Base-by-base conservation (phyloP, 2,797 vertebrate species). In the Anabas testudineus region DNA sequence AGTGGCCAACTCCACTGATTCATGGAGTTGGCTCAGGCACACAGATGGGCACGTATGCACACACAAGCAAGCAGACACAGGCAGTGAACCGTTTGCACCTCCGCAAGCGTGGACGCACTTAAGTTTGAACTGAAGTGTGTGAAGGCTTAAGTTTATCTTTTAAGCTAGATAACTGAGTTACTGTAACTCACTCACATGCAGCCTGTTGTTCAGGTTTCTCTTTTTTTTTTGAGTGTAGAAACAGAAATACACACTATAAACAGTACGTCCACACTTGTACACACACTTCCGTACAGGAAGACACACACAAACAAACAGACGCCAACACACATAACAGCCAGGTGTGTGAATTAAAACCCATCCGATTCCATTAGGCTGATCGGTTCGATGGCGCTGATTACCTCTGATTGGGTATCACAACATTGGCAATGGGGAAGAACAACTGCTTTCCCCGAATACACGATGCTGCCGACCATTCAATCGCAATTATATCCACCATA, bases 401-500 rank as follows among this genome's bases (percentile, higher is more conserved):
- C 81, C 77, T 77, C 86, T 90, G 91, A 92, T 91, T 90, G 89
- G 75, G 54, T 89, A 91, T 88, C 89, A 92, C 88, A 94, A 93
- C 91, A 88, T 64, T 91, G 90, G 91, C 87, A 82, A 52, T 60
- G 63, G 71, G 66, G 77, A 86, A 80, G 85, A 90, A 88, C 83
- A 91, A 89, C 92, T 78, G 81, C 78, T 74, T 88, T 54, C 68
- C 82, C 87, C 45, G 52, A 84, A 86, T 78, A 71, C 74, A 51
- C 62, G 32, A 55, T 34, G 71, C 88, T 18, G 54, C 80, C 84
- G 61, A 91, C 87, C 80, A 84, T 92, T 93, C 89, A 93, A 88
- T 93, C 77, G 85, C 88, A 92, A 91, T 92, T 91, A 93, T 90
- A 91, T 89, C 90, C 89, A 90, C 82, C 88, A 84, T 90, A 92